These are phyloP conservation scores for Leucosticte australis DNA, from an alignment of 2,113 vertebrate species.

Conservation along the genomic window DNA sequence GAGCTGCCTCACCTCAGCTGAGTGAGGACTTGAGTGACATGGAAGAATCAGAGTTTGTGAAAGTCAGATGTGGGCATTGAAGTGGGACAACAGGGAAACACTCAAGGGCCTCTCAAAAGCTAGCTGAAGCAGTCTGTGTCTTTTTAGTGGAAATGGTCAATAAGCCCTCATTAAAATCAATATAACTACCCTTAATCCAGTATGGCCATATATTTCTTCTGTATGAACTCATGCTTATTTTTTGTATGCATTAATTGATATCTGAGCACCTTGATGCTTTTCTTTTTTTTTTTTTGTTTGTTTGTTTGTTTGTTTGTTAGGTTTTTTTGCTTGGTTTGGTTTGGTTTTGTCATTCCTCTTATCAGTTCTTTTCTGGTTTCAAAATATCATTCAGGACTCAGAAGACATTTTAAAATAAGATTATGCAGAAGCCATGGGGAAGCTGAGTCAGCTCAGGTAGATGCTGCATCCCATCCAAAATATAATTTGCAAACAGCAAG, in stretches of 20 bases:
- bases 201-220: not conserved
- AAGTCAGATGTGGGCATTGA: fast-evolving
- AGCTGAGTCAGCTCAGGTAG: not conserved
- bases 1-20: not conserved
- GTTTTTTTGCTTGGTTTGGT: not conserved
- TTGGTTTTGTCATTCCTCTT: not conserved
- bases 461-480: not conserved
- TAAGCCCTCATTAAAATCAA: not conserved
- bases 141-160: not conserved
- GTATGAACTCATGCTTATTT: not conserved
- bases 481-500: not conserved
- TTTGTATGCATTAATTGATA: not conserved
- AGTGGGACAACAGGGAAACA: not conserved
- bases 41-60: not conserved
- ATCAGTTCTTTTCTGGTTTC: not conserved
- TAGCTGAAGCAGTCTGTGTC: not conserved
- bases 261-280: not conserved
- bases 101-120: not conserved
- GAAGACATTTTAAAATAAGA: not conserved
- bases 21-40: not conserved
- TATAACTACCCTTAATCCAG: not conserved
- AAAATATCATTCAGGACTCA: not conserved
- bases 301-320: not conserved
- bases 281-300: not conserved
- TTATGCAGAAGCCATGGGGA: not conserved